Evolutionary conservation across 2,797 vertebrate species (phyloP), one percentile per base, ranked within the genome.

Genomic region (Atherinosoma microstoma): DNA sequence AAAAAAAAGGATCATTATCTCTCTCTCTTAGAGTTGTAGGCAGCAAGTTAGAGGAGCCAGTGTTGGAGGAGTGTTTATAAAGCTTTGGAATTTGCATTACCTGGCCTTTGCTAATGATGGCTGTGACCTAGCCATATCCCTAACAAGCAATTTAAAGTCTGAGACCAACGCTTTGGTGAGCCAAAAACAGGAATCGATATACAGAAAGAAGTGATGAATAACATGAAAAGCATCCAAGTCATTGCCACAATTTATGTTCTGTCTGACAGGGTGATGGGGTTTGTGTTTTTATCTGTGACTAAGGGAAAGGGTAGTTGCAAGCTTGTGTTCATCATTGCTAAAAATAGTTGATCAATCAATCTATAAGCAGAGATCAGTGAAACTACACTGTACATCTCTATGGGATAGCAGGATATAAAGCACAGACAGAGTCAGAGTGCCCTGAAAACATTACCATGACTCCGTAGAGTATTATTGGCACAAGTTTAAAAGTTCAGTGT

Each of bases 361-460:
- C 27, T 16, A 16, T 27, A 8, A 16, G 24, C 24, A 6, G 27
- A 15, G 53, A 15, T 2, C 13, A 56, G 53, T 15, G 12, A 56
- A 15, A 54, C 12, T 12, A 27, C 22, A 27, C 20, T n/a, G 0
- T 38, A 12, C 40, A 45, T 45, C 16, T 24, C 49, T 51, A 4
- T 10, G n/a, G 22, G 22, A 51, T 4, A 12, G 20, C 45, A 47
- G 20, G 7, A 47, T 47, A 47, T 8, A 47, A n/a, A n/a, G 18
- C 7, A 9, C 24, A 61, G 45, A 45, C 49, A 51, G 24, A 67
- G 51, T 58, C 64, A 42, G 18, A 40, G n/a, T 42, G 35, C 12
- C 64, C 32, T 58, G 56, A 59, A 40, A 61, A 11, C 10, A 36
- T 57, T n/a, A 36, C 15, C 6, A 7, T 58, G 75, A 73, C 64